Evolutionary conservation across 64 coral and sea anemone genomes (phyloP).

Genomic region (Dendronephthya gigantea): DNA sequence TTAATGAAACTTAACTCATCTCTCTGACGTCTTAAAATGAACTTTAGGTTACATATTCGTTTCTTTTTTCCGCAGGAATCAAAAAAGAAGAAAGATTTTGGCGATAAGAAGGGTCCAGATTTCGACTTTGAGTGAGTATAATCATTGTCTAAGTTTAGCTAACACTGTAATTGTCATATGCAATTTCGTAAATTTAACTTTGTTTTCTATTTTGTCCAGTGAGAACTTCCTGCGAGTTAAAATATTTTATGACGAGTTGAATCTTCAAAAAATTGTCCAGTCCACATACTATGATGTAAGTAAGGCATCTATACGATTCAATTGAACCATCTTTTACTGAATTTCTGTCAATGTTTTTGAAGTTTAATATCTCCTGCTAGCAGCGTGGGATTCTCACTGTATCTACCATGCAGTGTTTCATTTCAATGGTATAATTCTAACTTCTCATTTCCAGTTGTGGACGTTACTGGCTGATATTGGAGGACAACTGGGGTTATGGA

Average conservation of each 20-base stretch:
- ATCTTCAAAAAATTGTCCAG: constrained; percentile 28
- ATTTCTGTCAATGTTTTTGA: too few species aligned
- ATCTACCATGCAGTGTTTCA: too few species aligned
- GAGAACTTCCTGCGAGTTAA: constrained; percentile 38
- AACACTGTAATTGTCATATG: too few species aligned
- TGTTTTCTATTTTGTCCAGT: neutral
- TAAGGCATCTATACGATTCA: too few species aligned
- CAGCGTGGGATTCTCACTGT: neutral
- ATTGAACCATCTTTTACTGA: too few species aligned
- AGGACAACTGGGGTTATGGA: constrained; percentile 40
- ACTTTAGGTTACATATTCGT: too few species aligned
- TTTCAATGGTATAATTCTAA: too few species aligned
- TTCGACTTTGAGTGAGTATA: neutral
- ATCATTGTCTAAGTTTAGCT: neutral
- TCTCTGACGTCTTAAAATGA: too few species aligned
- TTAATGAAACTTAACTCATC: too few species aligned
- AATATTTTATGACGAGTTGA: constrained; percentile 34
- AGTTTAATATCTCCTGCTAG: too few species aligned
- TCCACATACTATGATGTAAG: constrained; percentile 27
- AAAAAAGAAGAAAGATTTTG: neutral
- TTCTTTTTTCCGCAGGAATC: neutral
- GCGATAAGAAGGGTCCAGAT: neutral
- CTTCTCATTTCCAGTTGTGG: constrained; percentile 5
- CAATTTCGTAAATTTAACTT: too few species aligned
- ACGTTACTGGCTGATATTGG: constrained; percentile 36